Evolutionary conservation across 37 sponge, comb jelly and placozoan species (phyloP).

Genomic region (Geodia barretti): DNA sequence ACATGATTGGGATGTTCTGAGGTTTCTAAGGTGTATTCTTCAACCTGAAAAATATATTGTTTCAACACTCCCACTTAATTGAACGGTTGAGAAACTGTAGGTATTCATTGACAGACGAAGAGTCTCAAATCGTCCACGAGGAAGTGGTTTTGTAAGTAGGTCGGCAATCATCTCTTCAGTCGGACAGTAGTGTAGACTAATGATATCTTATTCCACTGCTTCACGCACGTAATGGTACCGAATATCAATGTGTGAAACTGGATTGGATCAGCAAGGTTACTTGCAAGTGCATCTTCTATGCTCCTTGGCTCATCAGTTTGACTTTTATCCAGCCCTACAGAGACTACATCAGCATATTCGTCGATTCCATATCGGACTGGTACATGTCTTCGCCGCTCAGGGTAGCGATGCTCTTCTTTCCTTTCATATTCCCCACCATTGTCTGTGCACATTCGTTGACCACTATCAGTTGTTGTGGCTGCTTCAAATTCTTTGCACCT

Average conservation of each 20-base stretch:
- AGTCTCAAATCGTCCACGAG: neutral
- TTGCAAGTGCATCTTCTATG: conserved; percentile 23
- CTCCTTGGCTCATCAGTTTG: neutral
- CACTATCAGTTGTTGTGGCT: conserved; percentile 24
- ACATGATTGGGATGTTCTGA: no score
- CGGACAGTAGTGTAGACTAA: conserved; percentile 39
- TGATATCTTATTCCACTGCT: conserved; percentile 1
- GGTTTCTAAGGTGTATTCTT: no score
- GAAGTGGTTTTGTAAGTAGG: conserved; percentile 23
- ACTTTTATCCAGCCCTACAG: neutral
- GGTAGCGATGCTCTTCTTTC: neutral
- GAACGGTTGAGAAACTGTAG: no score
- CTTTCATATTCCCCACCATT: conserved; percentile 39
- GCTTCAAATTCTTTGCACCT: conserved; percentile 60
- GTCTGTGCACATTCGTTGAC: conserved; percentile 25
- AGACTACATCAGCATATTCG: conserved; percentile 47
- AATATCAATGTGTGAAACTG: conserved; percentile 32
- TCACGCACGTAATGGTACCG: conserved; percentile 23
- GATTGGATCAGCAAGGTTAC: conserved; percentile 7
- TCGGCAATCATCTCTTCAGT: conserved; percentile 45
- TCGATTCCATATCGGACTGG: conserved; percentile 44
- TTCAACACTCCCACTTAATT: no score
- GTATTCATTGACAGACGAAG: neutral
- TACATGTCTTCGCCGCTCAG: conserved; percentile 13
- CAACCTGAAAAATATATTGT: no score